These are phyloP conservation scores for Progne subis DNA, from an alignment of 2,113 vertebrate species.

Conservation along the genomic window DNA sequence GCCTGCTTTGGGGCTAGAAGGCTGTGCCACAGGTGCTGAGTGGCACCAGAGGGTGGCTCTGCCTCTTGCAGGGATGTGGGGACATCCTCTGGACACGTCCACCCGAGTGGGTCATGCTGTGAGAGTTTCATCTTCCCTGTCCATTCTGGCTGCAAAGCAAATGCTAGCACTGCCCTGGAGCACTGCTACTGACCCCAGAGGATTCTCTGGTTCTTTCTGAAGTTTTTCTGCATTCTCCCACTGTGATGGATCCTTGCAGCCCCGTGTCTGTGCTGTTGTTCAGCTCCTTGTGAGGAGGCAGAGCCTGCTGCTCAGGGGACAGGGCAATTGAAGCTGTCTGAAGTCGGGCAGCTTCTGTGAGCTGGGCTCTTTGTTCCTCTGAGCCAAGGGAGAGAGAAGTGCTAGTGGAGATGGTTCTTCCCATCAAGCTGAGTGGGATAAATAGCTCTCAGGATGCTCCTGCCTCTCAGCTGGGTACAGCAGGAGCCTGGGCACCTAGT, in stretches of 20 bases:
- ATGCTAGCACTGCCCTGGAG: neutral
- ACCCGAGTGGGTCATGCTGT: fast-evolving
- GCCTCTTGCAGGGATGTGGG: neutral
- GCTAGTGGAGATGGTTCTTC: neutral
- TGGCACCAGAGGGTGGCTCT: neutral
- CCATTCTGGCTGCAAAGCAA: neutral
- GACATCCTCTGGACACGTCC: neutral
- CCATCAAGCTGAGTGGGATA: neutral
- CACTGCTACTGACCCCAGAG: neutral
- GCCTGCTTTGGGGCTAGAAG: neutral
- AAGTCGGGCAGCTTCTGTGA: neutral
- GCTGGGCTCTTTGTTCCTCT: neutral
- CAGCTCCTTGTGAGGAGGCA: neutral
- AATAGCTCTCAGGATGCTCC: neutral
- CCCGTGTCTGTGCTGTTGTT: fast-evolving
- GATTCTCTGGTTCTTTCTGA: neutral
- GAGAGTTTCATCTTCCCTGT: neutral
- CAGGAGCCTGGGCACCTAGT: neutral
- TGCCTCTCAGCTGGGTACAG: neutral
- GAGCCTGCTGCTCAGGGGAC: neutral
- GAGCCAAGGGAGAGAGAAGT: neutral
- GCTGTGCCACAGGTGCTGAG: neutral
- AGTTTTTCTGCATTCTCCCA: neutral
- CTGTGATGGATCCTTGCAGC: neutral
- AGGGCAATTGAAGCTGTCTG: neutral